These are phyloP conservation scores for Semnornis frantzii DNA, from an alignment of 2,113 vertebrate species.

Conservation along the genomic window DNA sequence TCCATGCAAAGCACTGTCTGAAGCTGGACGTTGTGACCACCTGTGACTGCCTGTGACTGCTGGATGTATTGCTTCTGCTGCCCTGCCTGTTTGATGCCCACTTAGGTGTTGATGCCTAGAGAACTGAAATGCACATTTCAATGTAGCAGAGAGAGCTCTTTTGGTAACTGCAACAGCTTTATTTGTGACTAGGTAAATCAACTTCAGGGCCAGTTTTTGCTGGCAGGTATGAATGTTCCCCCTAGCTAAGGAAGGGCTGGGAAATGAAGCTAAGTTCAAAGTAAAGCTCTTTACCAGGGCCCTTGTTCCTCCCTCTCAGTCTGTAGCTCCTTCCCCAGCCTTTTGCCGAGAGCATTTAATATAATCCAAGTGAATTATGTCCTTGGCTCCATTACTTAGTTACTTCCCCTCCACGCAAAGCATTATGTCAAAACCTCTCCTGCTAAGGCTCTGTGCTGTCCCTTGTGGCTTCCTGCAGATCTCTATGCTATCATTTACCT, in stretches of 20 bases:
- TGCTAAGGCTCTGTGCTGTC: slow-evolving; percentile 3
- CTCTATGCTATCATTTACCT: slow-evolving; percentile 9
- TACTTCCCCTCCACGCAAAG: background rate
- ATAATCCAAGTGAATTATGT: background rate
- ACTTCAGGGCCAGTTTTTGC: background rate
- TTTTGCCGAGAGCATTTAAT: background rate
- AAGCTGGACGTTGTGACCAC: rapidly evolving
- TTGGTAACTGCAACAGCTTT: background rate
- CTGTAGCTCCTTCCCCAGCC: background rate
- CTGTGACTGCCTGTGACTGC: background rate
- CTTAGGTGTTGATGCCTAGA: background rate
- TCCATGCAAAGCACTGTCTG: background rate
- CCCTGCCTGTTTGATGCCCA: background rate
- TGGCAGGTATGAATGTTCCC: background rate
- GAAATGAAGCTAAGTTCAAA: background rate
- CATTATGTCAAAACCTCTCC: background rate
- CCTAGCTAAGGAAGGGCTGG: background rate
- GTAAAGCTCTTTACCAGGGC: background rate
- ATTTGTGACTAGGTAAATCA: background rate
- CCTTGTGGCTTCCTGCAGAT: slow-evolving; percentile 10
- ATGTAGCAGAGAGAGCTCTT: background rate
- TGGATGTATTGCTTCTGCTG: rapidly evolving
- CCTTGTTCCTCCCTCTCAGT: background rate
- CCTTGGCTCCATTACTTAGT: background rate
- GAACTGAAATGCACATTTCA: background rate